Base-by-base conservation (phyloP, 2,113 vertebrate genomes). In the Rhinopithecus roxellana region DNA sequence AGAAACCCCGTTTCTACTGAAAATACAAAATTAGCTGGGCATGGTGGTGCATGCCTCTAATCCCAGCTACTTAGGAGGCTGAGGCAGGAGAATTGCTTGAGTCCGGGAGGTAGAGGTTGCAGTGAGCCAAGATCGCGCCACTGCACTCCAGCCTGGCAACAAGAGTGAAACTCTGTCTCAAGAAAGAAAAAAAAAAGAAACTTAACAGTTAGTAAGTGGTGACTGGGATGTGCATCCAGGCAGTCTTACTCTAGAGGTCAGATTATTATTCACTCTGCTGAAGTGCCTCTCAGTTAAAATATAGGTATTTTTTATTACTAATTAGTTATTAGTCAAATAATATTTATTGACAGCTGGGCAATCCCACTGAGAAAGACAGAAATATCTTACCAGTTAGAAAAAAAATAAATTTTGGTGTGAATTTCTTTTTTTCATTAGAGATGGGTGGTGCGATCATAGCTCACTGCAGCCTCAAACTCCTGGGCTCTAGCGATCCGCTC, bases 271-370 rank as follows among this genome's bases (percentile, higher is more conserved):
- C 16, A 67, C 8, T 92, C 61, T 64, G n/a, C 69, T 95, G 83
- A 87, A 57, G 30, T 59, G 13, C 69, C 50, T 82, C 25, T 83
- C 25, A 69, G 50, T 89, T 93, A 83, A 94, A 93, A 78, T 85
- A 72, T 52, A 93, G 32, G 38, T 43, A 89, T 86, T 91, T 43
- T 79, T 96, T 85, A 86, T 94, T 75, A 91, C 90, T 90, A 89
- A 93, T 90, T 96, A 96, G 38, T 89, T 86, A 67, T 80, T 93
- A 74, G 52, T 69, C 17, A 86, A 86, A 78, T 95, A 82, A 67
- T 64, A 25, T 81, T 93, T 93, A 89, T 79, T 67, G n/a, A 89
- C 85, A 95, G 59, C n/a, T 77, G 52, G 30, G 32, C 6, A 85
- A 78, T 93, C 1, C 59, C 55, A 30, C 38, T 22, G 40, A 97